A percentile compares a stretch with the other conserved stretches of the same genome.
These are phyloP conservation scores for Chanos chanos DNA, from an alignment of 2,797 vertebrate genomes.

Conservation along the genomic window DNA sequence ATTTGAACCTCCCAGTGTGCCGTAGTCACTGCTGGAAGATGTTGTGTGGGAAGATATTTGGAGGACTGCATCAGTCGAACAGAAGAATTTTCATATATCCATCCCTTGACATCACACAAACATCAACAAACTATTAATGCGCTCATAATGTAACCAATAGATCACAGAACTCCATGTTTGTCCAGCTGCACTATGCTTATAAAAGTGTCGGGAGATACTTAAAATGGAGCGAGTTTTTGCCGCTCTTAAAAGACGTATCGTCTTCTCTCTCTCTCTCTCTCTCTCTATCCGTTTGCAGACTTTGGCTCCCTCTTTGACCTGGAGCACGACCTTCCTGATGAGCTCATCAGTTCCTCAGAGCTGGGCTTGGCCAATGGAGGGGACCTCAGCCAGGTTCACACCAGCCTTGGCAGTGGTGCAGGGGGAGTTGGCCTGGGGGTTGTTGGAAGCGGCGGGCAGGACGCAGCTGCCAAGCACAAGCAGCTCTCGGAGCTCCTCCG, in stretches of 20 bases:
- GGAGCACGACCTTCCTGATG: conserved; percentile 96
- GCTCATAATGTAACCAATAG: no score
- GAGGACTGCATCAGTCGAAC: no score
- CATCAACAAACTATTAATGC: no score
- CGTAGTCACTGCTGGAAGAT: no score
- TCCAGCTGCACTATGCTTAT: no score
- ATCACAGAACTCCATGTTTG: no score
- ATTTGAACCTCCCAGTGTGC: no score
- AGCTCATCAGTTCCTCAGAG: conserved; percentile 92
- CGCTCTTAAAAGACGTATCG: not conserved
- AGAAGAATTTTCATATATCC: no score
- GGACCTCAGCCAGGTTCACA: conserved; percentile 91
- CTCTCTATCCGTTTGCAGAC: conserved; percentile 70
- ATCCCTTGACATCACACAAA: no score
- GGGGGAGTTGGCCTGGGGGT: conserved; percentile 60
- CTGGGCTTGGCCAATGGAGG: conserved; percentile 87
- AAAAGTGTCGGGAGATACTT: not conserved
- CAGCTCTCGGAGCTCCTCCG: conserved; percentile 95
- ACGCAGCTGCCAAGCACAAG: conserved; percentile 98
- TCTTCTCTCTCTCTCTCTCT: not conserved
- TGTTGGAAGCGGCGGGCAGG: conserved; percentile 69
- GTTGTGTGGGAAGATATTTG: no score
- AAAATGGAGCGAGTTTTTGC: not conserved
- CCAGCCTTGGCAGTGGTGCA: conserved; percentile 75
- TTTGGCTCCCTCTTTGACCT: conserved; percentile 94